Evolutionary conservation across 2,113 vertebrate genomes (phyloP).

Genomic region (Leptosomus discolor): DNA sequence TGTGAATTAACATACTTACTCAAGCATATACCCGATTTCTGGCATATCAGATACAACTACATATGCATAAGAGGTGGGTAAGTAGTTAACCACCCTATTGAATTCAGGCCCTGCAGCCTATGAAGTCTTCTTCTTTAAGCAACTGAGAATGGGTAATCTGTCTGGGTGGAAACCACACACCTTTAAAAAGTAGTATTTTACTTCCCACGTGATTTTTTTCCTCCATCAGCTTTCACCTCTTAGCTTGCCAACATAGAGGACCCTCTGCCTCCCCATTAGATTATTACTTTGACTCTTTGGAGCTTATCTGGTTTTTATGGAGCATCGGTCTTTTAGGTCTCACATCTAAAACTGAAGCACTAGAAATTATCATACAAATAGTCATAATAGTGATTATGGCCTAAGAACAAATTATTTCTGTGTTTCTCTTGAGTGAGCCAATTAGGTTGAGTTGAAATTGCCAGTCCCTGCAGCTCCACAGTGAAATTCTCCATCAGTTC

Average conservation of each 20-base stretch:
- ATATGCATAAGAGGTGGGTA: background rate
- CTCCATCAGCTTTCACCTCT: background rate
- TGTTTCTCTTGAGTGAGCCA: background rate
- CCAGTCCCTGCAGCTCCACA: background rate
- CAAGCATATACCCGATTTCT: background rate
- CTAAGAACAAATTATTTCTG: background rate
- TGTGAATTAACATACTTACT: slow-evolving; percentile 22
- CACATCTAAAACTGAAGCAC: background rate
- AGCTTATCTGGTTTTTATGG: background rate
- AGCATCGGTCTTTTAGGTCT: background rate
- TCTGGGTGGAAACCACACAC: background rate
- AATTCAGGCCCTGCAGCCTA: background rate
- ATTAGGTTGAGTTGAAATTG: background rate
- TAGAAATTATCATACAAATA: background rate
- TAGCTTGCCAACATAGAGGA: background rate
- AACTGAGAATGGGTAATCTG: background rate
- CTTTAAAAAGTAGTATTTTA: background rate
- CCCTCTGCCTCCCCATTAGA: background rate
- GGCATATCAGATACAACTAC: background rate
- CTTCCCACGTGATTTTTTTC: background rate
- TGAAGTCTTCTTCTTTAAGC: background rate
- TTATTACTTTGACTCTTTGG: background rate
- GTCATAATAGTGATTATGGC: background rate
- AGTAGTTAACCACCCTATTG: background rate
- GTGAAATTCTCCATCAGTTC: background rate